Evolutionary conservation across 2,113 vertebrate genomes (phyloP).

Genomic region (Eudorcas thomsonii): DNA sequence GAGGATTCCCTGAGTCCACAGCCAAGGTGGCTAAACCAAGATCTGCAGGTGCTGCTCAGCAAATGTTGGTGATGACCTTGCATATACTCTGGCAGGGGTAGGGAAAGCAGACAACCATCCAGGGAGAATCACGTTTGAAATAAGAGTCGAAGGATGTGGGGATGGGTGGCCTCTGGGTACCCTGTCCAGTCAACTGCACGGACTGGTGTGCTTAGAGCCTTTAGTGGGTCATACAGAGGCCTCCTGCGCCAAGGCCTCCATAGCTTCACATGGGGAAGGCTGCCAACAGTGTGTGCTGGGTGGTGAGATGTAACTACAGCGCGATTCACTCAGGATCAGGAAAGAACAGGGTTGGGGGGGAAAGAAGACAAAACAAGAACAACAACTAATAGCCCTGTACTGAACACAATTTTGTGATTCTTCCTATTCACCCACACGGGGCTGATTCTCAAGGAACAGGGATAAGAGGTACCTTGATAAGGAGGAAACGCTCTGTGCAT

Average conservation of each 20-base stretch:
- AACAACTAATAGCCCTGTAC: background rate
- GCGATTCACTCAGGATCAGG: too few species aligned
- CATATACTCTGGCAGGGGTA: background rate
- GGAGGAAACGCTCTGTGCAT: background rate
- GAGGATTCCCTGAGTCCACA: too few species aligned
- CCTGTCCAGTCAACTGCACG: too few species aligned
- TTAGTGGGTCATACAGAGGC: accelerated
- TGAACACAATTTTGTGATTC: background rate
- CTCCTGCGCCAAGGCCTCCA: accelerated
- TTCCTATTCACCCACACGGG: background rate
- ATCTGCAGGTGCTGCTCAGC: background rate
- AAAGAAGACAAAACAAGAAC: too few species aligned
- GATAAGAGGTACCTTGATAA: background rate
- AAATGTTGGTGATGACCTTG: accelerated
- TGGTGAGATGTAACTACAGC: accelerated
- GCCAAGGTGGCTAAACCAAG: accelerated
- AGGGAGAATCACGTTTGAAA: background rate
- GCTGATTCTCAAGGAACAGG: background rate
- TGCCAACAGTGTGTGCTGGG: background rate
- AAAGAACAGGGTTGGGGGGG: background rate
- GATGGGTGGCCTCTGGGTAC: too few species aligned
- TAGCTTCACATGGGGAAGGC: background rate
- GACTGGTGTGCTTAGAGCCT: background rate
- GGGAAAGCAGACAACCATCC: background rate
- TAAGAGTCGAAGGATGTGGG: background rate